phyloP scores from a whole-genome alignment of 2,113 vertebrate species.

The Silurus glanis region DNA sequence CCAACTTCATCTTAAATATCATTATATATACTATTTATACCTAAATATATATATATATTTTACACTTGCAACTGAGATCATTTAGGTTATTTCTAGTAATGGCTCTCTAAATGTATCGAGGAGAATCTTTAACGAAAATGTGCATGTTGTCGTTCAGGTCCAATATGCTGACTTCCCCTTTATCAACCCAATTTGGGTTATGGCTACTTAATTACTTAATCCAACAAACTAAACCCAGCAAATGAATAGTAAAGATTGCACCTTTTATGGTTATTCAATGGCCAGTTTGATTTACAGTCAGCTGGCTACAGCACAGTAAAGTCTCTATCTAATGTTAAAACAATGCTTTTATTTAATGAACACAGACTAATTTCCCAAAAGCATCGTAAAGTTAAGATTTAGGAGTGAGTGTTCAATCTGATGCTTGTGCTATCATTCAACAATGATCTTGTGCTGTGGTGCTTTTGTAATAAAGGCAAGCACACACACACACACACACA shows the following conservation, averaged over 20 bases:
- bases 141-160: not conserved
- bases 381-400: slow-evolving; percentile 18
- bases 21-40: not conserved
- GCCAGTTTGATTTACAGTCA: not conserved
- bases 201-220: not conserved
- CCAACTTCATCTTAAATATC: not conserved
- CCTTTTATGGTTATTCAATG: not conserved
- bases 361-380: slow-evolving; percentile 6
- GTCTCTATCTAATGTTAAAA: not conserved
- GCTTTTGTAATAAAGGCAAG: not conserved
- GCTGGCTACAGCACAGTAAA: not conserved
- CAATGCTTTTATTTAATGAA: slow-evolving; percentile 9
- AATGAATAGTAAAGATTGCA: not conserved
- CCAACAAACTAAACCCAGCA: not conserved
- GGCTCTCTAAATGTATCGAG: not conserved
- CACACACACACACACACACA: slow-evolving; percentile 32
- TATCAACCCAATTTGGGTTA: not conserved
- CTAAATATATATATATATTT: not conserved
- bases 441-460: not conserved
- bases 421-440: not conserved
- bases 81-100: not conserved
- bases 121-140: not conserved
- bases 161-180: not conserved
- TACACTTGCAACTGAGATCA: not conserved
- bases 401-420: not conserved